Evolutionary conservation across 2,797 vertebrate genomes (phyloP).

Genomic region (Arremon aurantiirostris): DNA sequence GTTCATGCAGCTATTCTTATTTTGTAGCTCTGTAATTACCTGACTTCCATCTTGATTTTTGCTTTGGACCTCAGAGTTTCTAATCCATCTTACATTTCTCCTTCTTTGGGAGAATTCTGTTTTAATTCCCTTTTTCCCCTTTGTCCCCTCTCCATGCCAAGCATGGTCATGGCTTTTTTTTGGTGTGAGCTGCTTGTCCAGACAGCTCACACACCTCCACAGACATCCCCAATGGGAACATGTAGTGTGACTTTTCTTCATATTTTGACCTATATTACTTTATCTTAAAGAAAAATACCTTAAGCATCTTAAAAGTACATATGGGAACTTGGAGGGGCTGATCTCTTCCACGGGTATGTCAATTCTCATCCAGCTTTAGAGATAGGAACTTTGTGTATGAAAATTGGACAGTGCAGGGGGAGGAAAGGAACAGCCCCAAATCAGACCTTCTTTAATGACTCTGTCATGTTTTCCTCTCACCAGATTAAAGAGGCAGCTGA

Average conservation of each 20-base stretch:
- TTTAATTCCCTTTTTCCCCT: not conserved
- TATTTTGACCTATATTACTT: not conserved
- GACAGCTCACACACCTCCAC: not conserved
- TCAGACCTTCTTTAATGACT: not conserved
- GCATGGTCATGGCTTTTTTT: not conserved
- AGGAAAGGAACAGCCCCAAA: not conserved
- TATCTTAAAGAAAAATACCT: not conserved
- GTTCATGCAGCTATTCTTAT: not conserved
- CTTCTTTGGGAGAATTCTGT: not conserved
- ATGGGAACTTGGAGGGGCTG: not conserved
- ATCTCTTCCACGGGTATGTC: not conserved
- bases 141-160: not conserved
- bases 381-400: not conserved
- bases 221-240: not conserved
- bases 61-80: not conserved
- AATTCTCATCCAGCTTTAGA: not conserved
- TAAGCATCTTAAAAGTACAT: not conserved
- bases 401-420: not conserved
- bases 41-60: not conserved
- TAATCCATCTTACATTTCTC: not conserved
- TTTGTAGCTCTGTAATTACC: not conserved
- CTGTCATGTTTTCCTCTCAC: slow-evolving; percentile 38
- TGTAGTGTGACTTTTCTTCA: not conserved
- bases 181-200: not conserved
- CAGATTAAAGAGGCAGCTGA: slow-evolving; percentile 99